A percentile compares a stretch with the other conserved stretches of the same genome.
These are phyloP conservation scores for Setophaga coronata DNA, from an alignment of 2,113 vertebrate species.

Conservation along the genomic window DNA sequence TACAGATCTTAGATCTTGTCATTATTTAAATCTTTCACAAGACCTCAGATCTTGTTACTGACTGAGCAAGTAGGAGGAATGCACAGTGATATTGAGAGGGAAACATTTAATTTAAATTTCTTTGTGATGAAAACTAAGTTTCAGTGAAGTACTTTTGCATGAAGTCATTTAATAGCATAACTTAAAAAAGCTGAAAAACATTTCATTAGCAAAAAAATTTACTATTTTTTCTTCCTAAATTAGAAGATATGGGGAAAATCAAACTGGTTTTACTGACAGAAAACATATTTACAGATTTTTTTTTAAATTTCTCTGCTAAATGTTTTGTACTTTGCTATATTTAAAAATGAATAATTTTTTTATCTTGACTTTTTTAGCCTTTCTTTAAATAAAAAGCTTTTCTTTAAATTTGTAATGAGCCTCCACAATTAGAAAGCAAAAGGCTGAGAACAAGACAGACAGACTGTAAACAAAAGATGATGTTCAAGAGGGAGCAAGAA, in stretches of 20 bases:
- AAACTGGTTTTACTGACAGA: background rate
- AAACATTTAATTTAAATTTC: background rate
- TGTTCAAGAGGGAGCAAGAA: background rate
- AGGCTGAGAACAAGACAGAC: background rate
- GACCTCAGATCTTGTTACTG: background rate
- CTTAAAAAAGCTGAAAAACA: background rate
- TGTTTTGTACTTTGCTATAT: background rate
- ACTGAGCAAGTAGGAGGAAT: background rate
- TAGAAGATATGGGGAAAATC: background rate
- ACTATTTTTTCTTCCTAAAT: background rate
- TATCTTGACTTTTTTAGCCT: background rate
- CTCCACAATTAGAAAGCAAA: background rate
- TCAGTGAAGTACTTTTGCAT: background rate
- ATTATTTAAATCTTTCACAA: background rate
- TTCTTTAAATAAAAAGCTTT: background rate
- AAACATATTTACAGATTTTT: background rate
- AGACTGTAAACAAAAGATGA: rapidly evolving
- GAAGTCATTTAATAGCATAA: background rate
- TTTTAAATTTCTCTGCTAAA: background rate
- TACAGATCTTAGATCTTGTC: background rate
- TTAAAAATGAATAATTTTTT: background rate
- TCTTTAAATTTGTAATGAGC: background rate
- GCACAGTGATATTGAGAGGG: background rate
- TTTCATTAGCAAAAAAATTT: background rate
- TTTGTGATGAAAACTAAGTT: background rate